Evolutionary conservation across 2,888 invertebrate genomes (phyloP), one percentile per base, ranked within the genome.

Genomic region (Nomada fucata): DNA sequence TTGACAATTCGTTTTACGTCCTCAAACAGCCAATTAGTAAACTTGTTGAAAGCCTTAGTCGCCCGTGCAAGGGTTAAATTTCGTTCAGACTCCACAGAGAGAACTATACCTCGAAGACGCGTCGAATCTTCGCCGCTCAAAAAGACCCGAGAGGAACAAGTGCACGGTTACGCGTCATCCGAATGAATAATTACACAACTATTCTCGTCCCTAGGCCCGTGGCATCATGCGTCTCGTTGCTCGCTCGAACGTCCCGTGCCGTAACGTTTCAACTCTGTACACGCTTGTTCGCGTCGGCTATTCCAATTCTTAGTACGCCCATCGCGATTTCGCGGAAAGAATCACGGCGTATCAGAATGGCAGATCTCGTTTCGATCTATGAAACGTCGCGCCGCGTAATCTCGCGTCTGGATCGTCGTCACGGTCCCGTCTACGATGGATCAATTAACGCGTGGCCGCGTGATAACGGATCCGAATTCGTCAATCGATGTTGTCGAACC

Each of bases 131-230:
- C 60, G 20, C n/a, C 73, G 52, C 18, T 23, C 15, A 50, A 20
- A 55, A 36, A 75, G 55, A 57, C 70, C n/a, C 13, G 67, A 42
- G 47, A 84, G 57, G 59, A 83, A 70, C 63, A 57, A 61, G 20
- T 69, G 55, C 29, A 68, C 71, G 64, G 29, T 61, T 76, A 68
- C 59, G 74, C 73, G 74, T 80, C 82, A 87, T 70, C 29, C 73
- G 60, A 70, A 83, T 70, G 71, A 82, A 83, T 80, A 78, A 85
- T 86, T 83, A 78, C 65, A 53, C 71, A 63, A 85, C 76, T 84
- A 84, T 80, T 84, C 72, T 76, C 5, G 77, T 67, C 71, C 55
- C 57, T 42, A 18, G 23, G 76, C 3, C 44, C 18, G 18, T 47
- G 20, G 57, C 44, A 20, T 57, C 29, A 60, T 65, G 29, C 69